These are phyloP conservation scores for Drosophila serrata DNA, from an alignment of 1,140 invertebrate species.

Conservation along the genomic window DNA sequence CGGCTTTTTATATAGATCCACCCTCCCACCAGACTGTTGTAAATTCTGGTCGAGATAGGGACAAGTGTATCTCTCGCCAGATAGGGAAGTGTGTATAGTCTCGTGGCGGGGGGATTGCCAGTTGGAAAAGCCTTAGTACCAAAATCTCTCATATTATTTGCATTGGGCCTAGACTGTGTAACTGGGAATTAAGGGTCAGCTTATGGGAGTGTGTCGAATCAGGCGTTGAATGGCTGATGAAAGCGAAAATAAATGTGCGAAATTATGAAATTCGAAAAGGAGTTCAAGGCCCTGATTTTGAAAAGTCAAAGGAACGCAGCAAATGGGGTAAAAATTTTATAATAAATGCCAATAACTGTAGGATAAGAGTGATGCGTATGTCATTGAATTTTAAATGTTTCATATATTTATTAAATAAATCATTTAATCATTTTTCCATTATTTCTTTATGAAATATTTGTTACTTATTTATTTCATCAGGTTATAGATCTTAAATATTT, in stretches of 20 bases:
- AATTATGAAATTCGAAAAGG: background rate
- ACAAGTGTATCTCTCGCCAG: background rate
- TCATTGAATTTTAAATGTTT: too few species aligned
- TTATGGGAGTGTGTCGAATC: constrained; percentile 6
- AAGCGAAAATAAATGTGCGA: background rate
- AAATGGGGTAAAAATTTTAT: background rate
- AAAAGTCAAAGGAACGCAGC: background rate
- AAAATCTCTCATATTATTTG: constrained; percentile 33
- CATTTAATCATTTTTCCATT: background rate
- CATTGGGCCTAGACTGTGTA: constrained; percentile 15
- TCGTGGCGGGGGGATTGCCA: background rate
- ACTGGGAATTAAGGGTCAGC: constrained; percentile 31
- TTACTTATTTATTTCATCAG: too few species aligned
- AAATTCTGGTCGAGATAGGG: constrained; percentile 47
- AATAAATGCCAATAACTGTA: background rate
- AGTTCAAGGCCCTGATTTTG: background rate
- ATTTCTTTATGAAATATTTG: too few species aligned
- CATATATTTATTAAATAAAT: background rate
- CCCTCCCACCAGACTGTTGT: constrained; percentile 17
- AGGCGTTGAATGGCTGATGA: constrained; percentile 10
- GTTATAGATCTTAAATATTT: too few species aligned
- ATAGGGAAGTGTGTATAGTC: background rate
- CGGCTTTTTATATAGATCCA: constrained; percentile 63
- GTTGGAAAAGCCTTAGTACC: constrained; percentile 3
- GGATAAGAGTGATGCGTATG: background rate